Conservation (phyloP, 1,140 invertebrate genomes). For the Anadara kagoshimensis region DNA sequence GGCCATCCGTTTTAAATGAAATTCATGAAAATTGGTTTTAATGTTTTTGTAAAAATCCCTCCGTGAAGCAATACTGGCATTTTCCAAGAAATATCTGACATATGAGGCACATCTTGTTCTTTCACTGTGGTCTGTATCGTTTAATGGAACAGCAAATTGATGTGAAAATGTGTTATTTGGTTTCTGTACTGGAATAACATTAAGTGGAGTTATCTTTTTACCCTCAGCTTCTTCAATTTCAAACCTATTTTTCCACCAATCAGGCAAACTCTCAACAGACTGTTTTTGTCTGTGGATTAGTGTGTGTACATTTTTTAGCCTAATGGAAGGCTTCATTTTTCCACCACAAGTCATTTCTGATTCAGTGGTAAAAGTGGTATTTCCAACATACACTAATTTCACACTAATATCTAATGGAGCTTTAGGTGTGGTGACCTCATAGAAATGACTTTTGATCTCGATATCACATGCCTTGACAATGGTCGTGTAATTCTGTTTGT, state of each 20-base stretch:
- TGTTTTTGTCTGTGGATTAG: slow-evolving; percentile 38
- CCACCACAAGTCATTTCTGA: slow-evolving; percentile 52
- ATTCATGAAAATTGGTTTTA: slow-evolving; percentile 52
- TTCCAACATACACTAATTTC: slow-evolving; percentile 46
- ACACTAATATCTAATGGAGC: slow-evolving; percentile 50
- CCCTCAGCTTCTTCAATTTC: slow-evolving; percentile 1
- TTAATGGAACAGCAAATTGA: slow-evolving; percentile 48
- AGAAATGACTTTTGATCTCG: slow-evolving; percentile 56
- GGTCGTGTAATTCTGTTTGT: slow-evolving; percentile 43
- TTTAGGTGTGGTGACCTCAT: slow-evolving; percentile 56
- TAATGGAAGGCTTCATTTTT: slow-evolving; percentile 48
- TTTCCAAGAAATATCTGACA: slow-evolving; percentile 53
- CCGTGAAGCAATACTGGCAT: slow-evolving; percentile 55
- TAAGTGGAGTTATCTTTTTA: slow-evolving; percentile 8
- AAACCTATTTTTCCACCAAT: slow-evolving; percentile 56
- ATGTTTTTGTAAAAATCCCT: slow-evolving; percentile 46
- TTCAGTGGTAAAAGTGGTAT: slow-evolving; percentile 49
- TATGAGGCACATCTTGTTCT: slow-evolving; percentile 58
- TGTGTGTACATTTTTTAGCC: slow-evolving; percentile 48
- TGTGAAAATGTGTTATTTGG: slow-evolving; percentile 35
- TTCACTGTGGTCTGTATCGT: slow-evolving; percentile 50
- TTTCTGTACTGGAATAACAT: slow-evolving; percentile 27
- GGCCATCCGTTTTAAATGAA: slow-evolving; percentile 49
- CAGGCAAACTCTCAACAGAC: slow-evolving; percentile 39
- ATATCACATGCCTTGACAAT: slow-evolving; percentile 51